Evolutionary conservation across 2,888 invertebrate species (phyloP).

Genomic region (Parapristionchus giblindavisi): DNA sequence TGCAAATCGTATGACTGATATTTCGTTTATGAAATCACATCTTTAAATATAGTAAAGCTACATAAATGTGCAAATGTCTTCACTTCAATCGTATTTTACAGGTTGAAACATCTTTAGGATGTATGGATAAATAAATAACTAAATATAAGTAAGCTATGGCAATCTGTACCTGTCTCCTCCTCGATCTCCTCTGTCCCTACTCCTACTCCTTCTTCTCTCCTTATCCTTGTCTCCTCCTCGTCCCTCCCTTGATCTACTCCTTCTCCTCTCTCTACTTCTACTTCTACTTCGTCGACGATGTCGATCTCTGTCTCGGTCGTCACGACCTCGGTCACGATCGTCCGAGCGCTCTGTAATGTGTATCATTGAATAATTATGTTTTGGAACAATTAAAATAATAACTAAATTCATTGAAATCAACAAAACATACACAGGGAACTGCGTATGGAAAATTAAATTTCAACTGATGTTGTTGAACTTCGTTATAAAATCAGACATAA

Average conservation of each 20-base stretch:
- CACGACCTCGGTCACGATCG: too few relatives aligned
- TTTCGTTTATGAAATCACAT: too few relatives aligned
- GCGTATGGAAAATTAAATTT: slow-evolving; percentile 17
- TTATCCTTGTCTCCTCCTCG: slow-evolving; percentile 7
- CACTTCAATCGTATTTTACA: too few relatives aligned
- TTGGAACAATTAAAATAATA: not conserved
- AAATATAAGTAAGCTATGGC: not conserved
- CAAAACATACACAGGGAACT: not conserved
- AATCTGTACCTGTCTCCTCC: slow-evolving; percentile 15
- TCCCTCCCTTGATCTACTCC: slow-evolving; percentile 69
- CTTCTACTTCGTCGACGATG: slow-evolving; percentile 51
- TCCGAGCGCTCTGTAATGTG: too few relatives aligned
- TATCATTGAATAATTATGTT: not conserved
- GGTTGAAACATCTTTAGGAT: too few relatives aligned
- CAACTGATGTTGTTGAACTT: too few relatives aligned
- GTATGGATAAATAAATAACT: too few relatives aligned
- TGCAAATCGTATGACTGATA: too few relatives aligned
- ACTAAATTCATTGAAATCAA: not conserved
- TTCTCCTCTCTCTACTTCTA: slow-evolving; percentile 56
- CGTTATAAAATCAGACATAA: too few relatives aligned
- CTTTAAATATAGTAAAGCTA: too few relatives aligned
- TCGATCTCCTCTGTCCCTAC: slow-evolving; percentile 19
- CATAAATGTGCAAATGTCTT: too few relatives aligned
- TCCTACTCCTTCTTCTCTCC: slow-evolving; percentile 27
- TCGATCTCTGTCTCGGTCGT: slow-evolving; percentile 59